phyloP scores from a whole-genome alignment of 2,113 vertebrate genomes.

The Pampusana beccarii region DNA sequence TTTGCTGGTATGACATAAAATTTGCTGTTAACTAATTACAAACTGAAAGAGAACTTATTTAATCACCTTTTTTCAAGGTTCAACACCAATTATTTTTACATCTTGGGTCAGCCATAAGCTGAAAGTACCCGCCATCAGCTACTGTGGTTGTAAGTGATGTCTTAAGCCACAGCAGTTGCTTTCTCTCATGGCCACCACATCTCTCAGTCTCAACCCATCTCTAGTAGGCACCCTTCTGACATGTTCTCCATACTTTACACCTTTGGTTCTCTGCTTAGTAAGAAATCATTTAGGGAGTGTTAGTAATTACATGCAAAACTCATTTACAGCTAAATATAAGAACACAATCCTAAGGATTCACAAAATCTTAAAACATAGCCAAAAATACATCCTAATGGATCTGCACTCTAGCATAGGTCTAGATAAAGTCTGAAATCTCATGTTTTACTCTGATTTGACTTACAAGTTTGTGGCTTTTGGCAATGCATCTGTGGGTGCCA shows the following conservation, averaged over 20 bases:
- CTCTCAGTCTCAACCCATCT: not conserved
- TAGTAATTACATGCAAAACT: not conserved
- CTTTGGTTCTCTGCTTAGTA: not conserved
- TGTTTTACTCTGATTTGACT: not conserved
- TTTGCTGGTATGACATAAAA: not conserved
- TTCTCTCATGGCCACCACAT: not conserved
- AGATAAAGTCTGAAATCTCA: not conserved
- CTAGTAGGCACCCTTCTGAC: not conserved
- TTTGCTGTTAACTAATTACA: not conserved
- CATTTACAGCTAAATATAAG: not conserved
- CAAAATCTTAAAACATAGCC: not conserved
- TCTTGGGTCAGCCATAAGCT: not conserved
- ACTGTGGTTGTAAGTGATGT: not conserved
- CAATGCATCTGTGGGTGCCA: not conserved
- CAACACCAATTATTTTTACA: fast-evolving
- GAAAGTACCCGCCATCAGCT: not conserved
- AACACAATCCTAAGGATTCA: not conserved
- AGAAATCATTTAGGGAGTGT: not conserved
- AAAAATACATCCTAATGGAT: not conserved
- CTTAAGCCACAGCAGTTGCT: not conserved
- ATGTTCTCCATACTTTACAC: not conserved
- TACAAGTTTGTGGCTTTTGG: not conserved
- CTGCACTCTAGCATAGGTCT: not conserved
- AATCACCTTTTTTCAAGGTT: not conserved
- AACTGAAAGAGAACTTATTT: not conserved